Conservation (phyloP, 2,888 invertebrate species). For the Tipula unca region DNA sequence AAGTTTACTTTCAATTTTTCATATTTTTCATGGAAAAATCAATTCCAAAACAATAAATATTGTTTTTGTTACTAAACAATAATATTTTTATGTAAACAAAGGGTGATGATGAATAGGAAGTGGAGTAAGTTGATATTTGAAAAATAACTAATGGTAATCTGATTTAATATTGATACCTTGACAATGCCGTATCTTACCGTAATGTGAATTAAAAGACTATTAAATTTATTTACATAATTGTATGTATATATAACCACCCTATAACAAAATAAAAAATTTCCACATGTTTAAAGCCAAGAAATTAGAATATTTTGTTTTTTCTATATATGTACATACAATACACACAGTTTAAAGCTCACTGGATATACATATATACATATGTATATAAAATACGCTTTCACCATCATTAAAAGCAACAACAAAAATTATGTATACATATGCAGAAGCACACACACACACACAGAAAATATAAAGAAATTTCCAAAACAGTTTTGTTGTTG, state of each 20-base stretch:
- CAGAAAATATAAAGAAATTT: not conserved
- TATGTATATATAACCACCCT: not conserved
- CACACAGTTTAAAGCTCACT: not conserved
- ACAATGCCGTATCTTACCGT: not conserved
- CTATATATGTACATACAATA: too few relatives aligned
- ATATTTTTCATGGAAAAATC: not conserved
- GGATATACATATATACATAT: not conserved
- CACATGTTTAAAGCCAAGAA: not conserved
- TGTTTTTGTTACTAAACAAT: not conserved
- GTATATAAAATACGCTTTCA: not conserved
- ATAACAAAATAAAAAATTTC: not conserved
- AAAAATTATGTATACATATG: not conserved
- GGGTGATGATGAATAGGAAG: not conserved
- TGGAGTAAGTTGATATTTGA: not conserved
- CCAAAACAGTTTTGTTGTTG: not conserved
- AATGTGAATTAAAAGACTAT: not conserved
- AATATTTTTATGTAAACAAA: not conserved
- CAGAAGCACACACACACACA: not conserved
- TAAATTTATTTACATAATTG: not conserved
- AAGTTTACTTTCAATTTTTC: not conserved
- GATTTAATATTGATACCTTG: not conserved
- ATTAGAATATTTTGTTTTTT: not conserved
- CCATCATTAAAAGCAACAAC: not conserved
- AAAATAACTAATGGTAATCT: not conserved
- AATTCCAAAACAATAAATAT: not conserved